A percentile compares a stretch with the other conserved stretches of the same genome.
These are phyloP conservation scores for Ascaphus truei DNA, from an alignment of 2,113 vertebrate species.

Conservation along the genomic window DNA sequence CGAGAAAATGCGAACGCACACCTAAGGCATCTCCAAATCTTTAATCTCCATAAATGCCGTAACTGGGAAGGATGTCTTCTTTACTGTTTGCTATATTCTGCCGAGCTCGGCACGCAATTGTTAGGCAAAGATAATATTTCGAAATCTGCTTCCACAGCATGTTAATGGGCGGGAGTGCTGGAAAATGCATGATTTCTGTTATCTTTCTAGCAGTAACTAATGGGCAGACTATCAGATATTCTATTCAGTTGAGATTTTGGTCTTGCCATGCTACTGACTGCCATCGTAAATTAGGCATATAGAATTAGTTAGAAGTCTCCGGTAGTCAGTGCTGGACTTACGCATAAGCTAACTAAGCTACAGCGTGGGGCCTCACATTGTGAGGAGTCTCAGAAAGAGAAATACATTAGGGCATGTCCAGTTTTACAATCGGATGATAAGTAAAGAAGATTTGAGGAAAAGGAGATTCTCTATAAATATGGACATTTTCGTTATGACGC, in stretches of 20 bases:
- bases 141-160: slow-evolving; percentile 24
- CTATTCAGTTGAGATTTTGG: slow-evolving; percentile 31
- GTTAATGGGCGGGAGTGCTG: slow-evolving; percentile 40
- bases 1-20: slow-evolving; percentile 48
- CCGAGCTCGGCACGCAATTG: slow-evolving; percentile 46
- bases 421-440: too few relatives aligned
- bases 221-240: slow-evolving; percentile 22
- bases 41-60: slow-evolving; percentile 46
- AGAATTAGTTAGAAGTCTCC: slow-evolving; percentile 34
- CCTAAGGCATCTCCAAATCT: slow-evolving; percentile 46
- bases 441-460: too few relatives aligned
- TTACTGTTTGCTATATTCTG: slow-evolving; percentile 50
- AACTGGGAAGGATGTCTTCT: slow-evolving; percentile 32
- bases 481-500: too few relatives aligned
- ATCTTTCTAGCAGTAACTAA: neutral
- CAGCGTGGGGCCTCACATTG: too few relatives aligned
- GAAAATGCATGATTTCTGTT: slow-evolving; percentile 30
- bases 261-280: slow-evolving; percentile 34
- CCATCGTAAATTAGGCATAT: slow-evolving; percentile 51
- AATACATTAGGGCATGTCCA: too few relatives aligned
- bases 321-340: too few relatives aligned
- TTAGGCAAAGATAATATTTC: slow-evolving; percentile 54
- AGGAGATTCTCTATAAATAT: too few relatives aligned
- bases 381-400: too few relatives aligned
- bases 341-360: too few relatives aligned